phyloP scores from a whole-genome alignment of 2,797 vertebrate species.

The Pipistrellus pipistrellus region DNA sequence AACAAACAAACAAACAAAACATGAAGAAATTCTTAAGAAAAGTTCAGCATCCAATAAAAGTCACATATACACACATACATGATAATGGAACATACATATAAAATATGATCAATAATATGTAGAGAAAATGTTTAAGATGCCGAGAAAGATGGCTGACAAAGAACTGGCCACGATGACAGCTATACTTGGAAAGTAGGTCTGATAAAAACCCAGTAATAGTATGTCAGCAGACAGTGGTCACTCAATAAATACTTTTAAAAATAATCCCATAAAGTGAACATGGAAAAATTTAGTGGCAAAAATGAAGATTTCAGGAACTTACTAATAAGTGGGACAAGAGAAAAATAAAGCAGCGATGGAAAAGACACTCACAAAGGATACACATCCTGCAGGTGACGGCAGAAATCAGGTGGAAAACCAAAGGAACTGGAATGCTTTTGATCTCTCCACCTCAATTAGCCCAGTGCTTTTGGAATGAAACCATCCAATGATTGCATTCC shows the following conservation, averaged over 20 bases:
- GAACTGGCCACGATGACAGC: not conserved
- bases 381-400: not conserved
- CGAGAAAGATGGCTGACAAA: not conserved
- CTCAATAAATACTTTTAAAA: constrained; percentile 43
- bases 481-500: not conserved
- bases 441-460: not conserved
- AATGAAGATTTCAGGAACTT: not conserved
- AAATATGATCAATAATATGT: not conserved
- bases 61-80: not conserved
- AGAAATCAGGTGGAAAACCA: not conserved
- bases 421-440: not conserved
- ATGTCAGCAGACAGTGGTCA: not conserved
- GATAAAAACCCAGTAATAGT: not conserved
- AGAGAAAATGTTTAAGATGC: not conserved
- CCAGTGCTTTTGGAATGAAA: not conserved
- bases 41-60: not conserved
- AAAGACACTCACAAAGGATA: not conserved
- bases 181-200: constrained; percentile 41
- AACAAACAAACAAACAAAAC: not conserved
- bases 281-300: not conserved
- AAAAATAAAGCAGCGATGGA: not conserved
- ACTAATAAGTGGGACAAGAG: not conserved
- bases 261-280: not conserved
- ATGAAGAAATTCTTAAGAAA: not conserved
- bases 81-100: not conserved